Conservation (phyloP, 2,888 invertebrate species). For the Candidula unifasciata region DNA sequence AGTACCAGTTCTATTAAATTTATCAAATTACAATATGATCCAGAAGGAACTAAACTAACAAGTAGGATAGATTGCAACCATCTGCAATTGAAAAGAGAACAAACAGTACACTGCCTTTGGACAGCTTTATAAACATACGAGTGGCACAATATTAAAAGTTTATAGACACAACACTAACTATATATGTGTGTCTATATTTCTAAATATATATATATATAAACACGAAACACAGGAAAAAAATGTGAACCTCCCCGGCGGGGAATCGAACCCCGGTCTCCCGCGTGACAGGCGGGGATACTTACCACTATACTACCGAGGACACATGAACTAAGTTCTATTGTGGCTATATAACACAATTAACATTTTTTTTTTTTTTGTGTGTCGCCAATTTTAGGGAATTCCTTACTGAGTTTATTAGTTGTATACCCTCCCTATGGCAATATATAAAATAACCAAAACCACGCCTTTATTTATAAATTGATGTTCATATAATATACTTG, state of each 20-base stretch:
- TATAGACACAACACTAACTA: too few species aligned
- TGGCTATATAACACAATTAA: neutral
- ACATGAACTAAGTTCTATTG: neutral
- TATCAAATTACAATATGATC: too few species aligned
- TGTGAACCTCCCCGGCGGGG: constrained; percentile 58
- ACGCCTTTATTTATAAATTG: neutral
- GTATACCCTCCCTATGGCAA: neutral
- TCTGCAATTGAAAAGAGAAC: too few species aligned
- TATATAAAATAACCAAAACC: neutral
- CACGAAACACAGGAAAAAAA: constrained; percentile 33
- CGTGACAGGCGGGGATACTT: constrained; percentile 61
- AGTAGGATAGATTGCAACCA: too few species aligned
- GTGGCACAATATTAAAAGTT: too few species aligned
- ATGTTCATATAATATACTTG: neutral
- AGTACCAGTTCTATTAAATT: too few species aligned
- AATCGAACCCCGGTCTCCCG: constrained; percentile 61
- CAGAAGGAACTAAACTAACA: too few species aligned
- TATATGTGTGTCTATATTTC: too few species aligned
- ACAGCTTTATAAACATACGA: too few species aligned
- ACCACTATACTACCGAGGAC: constrained; percentile 61
- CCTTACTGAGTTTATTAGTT: neutral
- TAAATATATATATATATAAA: neutral
- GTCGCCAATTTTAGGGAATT: neutral
- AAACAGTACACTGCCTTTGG: too few species aligned
- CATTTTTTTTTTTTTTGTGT: too few species aligned